Evolutionary conservation across 2,797 vertebrate genomes (phyloP), one percentile per base, ranked within the genome.

Genomic region (Aplochiton taeniatus): DNA sequence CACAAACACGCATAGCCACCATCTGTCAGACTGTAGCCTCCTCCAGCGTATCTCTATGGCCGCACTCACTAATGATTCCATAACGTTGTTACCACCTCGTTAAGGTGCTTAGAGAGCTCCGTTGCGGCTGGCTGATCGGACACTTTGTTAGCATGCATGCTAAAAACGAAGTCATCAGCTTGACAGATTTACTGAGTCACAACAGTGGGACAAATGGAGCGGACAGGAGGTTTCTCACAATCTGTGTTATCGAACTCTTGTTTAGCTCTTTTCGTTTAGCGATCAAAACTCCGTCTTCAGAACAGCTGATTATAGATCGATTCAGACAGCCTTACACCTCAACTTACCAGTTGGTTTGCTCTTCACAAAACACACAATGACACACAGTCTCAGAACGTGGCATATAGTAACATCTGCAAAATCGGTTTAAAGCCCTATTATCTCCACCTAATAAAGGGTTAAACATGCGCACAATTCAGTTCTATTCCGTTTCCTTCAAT

Each of bases 1-100:
- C 17, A 58, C 56, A 65, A 55, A 69, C 79, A 85, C 83, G 78
- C 42, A 77, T 70, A 74, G 72, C 54, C 70, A 69, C 90, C 89
- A 91, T 91, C 90, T 91, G 89, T 88, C 87, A 82, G 1, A 73
- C 79, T 68, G 66, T 72, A 87, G 80, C 83, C 79, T 88, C 85
- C 83, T 81, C 50, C 46, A 79, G 83, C 79, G 43, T 53, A 41
- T 52, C 18, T n/a, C 14, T 69, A 75, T 83, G 80, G 76, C 82
- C 14, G 68, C 71, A 82, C 81, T 87, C 81, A 70, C 84, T 89
- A 85, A 89, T 78, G 80, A 89, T 83, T 87, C 84, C 76, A 79
- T 84, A 86, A 91, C 85, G 86, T 87, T 76, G 85, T 89, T 90
- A 85, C 79, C 85, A 68, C 81, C 86, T 90, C 74, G 76, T 87